Percentiles rank a stretch among this genome's conserved stretches.
Evolutionary conservation across 2,888 invertebrate species (phyloP).

Genomic region (Acrobasis consociella): DNA sequence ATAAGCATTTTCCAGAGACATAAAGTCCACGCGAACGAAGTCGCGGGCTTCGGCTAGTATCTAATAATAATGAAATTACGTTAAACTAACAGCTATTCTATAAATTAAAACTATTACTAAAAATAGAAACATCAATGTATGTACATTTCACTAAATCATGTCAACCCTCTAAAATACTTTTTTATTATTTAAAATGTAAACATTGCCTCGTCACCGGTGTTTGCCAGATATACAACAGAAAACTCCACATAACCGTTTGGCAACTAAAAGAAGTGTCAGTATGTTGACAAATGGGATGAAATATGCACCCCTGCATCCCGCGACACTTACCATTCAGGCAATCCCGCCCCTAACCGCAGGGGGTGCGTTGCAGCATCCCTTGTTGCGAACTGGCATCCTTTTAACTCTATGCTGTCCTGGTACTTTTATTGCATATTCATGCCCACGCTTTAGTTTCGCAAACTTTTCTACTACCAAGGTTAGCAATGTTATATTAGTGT

Average conservation of each 20-base stretch:
- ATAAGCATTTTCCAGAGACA: too few species aligned
- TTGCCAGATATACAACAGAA: neutral
- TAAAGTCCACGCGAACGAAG: too few species aligned
- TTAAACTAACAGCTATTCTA: too few species aligned
- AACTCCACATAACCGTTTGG: neutral
- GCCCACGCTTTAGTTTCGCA: slow-evolving; percentile 63
- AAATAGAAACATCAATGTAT: too few species aligned
- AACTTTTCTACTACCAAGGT: slow-evolving; percentile 35
- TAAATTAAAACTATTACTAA: too few species aligned
- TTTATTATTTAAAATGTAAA: neutral
- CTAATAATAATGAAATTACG: too few species aligned
- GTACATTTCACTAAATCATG: too few species aligned
- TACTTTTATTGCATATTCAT: slow-evolving; percentile 81
- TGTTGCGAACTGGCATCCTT: slow-evolving; percentile 65
- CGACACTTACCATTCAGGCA: slow-evolving; percentile 41
- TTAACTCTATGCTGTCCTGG: slow-evolving; percentile 62
- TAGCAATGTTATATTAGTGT: neutral
- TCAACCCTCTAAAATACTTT: neutral
- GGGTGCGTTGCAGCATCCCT: slow-evolving; percentile 67
- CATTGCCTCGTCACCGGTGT: neutral
- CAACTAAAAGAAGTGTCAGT: neutral
- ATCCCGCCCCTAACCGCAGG: slow-evolving; percentile 62
- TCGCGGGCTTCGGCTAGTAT: too few species aligned
- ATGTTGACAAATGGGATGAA: slow-evolving; percentile 30
- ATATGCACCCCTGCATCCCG: slow-evolving; percentile 44